Evolutionary conservation across 2,113 vertebrate species (phyloP), one percentile per base, ranked within the genome.

Genomic region (Pantherophis guttatus): DNA sequence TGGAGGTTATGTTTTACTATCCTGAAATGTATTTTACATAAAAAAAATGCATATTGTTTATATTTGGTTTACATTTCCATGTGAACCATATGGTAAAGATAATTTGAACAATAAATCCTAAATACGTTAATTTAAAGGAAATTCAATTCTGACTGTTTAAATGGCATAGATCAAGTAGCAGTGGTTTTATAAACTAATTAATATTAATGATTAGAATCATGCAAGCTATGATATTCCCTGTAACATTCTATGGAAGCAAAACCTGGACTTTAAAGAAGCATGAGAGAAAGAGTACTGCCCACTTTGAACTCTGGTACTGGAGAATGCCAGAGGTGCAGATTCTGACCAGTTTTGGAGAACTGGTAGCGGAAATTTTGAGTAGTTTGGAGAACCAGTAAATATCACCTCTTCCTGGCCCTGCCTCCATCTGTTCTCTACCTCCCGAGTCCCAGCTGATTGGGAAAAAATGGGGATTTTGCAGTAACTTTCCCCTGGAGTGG

Each of bases 131-230:
- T 59, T 44, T 59, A 89, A 44, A 59, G 44, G 5, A 58, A 89
- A 89, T 89, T 44, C 26, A 59, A 48, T 44, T 58, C 5, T 26
- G 11, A 59, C 11, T 58, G 55, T 44, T 59, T 89, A 39, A 65
- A 23, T 59, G 33, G 57, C 44, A 59, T 24, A 94, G 89, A 62
- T 95, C 65, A 91, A 93, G 90, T 29, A 89, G 33, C 33, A 21
- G 8, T 33, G 57, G 88, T 59, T 89, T 89, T 39, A 89, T 89
- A 12, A 59, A 44, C 88, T 55, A 39, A 48, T 59, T 89, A 33
- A 59, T 89, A 11, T 10, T 89, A 39, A 70, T 8, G 6, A 48
- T 48, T 39, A 86, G 81, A 86, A 48, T 24, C 44, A 48, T 24
- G 81, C 17, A 86, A 48, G 15, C 21, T 21, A 86, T 86, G 81